Evolutionary conservation across 35 echinoderm and acorn worm genomes (phyloP).

Genomic region (Heliocidaris erythrogramma): DNA sequence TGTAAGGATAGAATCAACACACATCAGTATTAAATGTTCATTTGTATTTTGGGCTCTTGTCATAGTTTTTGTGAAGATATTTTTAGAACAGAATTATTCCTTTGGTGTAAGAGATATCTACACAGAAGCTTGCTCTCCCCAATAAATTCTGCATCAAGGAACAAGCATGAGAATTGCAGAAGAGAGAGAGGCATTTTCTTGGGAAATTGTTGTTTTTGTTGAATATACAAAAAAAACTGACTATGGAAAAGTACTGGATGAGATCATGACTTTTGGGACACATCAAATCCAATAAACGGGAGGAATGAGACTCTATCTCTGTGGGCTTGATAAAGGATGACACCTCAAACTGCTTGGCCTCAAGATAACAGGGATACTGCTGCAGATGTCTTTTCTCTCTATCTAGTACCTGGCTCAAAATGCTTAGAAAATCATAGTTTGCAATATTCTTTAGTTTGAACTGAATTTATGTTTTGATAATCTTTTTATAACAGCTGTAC

Average conservation of each 20-base stretch:
- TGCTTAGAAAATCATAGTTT: no score
- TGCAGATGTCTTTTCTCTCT: background rate
- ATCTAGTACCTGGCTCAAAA: background rate
- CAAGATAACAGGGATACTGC: background rate
- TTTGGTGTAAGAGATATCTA: no score
- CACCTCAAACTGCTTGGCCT: background rate
- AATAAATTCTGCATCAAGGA: background rate
- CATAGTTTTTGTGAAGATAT: no score
- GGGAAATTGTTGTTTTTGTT: background rate
- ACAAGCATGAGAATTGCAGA: background rate
- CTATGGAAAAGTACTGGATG: background rate
- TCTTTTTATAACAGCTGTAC: no score
- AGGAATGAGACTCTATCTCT: background rate
- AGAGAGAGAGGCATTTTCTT: background rate
- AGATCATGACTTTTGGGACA: background rate
- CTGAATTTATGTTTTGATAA: no score
- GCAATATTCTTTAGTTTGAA: no score
- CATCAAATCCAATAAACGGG: background rate
- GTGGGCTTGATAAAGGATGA: background rate
- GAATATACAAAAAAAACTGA: background rate
- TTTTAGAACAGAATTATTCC: no score
- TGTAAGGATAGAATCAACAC: no score
- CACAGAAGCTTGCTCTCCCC: no score
- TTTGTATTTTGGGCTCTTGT: no score
- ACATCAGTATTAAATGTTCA: no score